These are phyloP conservation scores for Phortica okadai DNA, from an alignment of 2,888 invertebrate genomes.

Conservation along the genomic window DNA sequence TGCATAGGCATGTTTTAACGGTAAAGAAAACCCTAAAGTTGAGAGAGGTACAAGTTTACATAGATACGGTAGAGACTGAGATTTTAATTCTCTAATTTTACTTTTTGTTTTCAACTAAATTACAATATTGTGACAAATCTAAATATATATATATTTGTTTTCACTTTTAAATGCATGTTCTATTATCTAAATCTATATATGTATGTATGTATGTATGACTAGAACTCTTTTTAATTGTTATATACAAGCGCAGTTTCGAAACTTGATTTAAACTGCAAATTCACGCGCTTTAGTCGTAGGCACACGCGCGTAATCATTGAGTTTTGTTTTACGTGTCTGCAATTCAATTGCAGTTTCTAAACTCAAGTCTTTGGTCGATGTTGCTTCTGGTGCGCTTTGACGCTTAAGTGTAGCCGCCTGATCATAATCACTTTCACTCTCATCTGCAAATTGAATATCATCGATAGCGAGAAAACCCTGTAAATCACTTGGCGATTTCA, in stretches of 20 bases:
- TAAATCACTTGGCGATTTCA: slow-evolving; percentile 81
- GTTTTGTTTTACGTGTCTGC: slow-evolving; percentile 22
- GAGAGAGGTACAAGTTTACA: slow-evolving; percentile 7
- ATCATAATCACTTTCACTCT: slow-evolving; percentile 74
- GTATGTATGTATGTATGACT: slow-evolving; percentile 35
- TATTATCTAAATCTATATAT: slow-evolving; percentile 52
- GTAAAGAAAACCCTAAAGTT: no score
- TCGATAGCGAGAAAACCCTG: slow-evolving; percentile 80
- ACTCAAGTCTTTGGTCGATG: slow-evolving; percentile 34
- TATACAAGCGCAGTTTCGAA: slow-evolving; percentile 44
- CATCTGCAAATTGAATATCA: slow-evolving; percentile 85
- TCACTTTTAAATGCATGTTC: background rate
- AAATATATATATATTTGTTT: background rate
- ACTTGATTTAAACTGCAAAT: slow-evolving; percentile 39
- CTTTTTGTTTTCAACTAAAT: background rate
- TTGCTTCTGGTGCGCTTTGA: slow-evolving; percentile 30
- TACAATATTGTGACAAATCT: slow-evolving; percentile 40
- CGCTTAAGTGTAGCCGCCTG: slow-evolving; percentile 53
- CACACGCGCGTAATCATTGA: slow-evolving; percentile 8
- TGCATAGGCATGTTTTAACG: no score
- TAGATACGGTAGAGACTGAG: background rate
- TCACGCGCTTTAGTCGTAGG: slow-evolving; percentile 47
- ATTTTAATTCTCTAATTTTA: no score
- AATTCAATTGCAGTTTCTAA: slow-evolving; percentile 18
- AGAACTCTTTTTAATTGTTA: slow-evolving; percentile 31